Conservation (phyloP, 2,888 invertebrate genomes). For the Tinea pellionella region DNA sequence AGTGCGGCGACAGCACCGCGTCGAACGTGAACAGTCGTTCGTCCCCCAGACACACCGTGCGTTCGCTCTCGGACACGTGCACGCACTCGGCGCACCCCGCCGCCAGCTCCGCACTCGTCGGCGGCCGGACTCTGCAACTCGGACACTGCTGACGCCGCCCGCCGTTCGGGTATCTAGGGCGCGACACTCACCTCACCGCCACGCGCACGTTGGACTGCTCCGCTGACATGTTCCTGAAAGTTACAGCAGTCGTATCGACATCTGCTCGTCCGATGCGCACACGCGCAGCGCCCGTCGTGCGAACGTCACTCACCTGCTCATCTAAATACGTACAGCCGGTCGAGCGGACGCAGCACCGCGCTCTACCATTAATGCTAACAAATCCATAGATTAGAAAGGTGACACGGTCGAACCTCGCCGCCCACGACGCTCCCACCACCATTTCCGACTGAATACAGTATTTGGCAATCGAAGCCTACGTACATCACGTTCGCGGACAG, state of each 20-base stretch:
- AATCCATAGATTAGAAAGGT: not conserved
- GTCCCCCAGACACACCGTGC: slow-evolving; percentile 90
- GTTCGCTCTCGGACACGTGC: slow-evolving; percentile 87
- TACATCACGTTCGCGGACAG: not conserved
- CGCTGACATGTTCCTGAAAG: slow-evolving; percentile 56
- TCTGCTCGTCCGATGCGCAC: too few relatives aligned
- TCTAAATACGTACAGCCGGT: too few relatives aligned
- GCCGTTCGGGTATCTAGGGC: too few relatives aligned
- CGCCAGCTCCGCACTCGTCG: slow-evolving; percentile 90
- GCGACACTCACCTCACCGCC: slow-evolving; percentile 69
- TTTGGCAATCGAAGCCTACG: not conserved
- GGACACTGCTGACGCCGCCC: too few relatives aligned
- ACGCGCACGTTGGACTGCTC: slow-evolving; percentile 77
- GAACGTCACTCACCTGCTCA: too few relatives aligned
- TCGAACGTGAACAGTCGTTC: slow-evolving; percentile 98
- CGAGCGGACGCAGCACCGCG: too few relatives aligned
- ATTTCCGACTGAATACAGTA: not conserved
- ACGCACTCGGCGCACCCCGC: slow-evolving; percentile 97
- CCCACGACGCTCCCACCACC: not conserved
- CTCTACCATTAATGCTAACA: not conserved
- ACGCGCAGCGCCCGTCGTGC: too few relatives aligned
- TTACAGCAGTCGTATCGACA: not conserved
- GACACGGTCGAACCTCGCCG: not conserved
- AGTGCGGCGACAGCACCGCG: slow-evolving; percentile 88
- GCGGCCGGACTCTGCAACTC: slow-evolving; percentile 87